phyloP scores from a whole-genome alignment of 2,888 invertebrate species.

The Tetrapedia diversipes region DNA sequence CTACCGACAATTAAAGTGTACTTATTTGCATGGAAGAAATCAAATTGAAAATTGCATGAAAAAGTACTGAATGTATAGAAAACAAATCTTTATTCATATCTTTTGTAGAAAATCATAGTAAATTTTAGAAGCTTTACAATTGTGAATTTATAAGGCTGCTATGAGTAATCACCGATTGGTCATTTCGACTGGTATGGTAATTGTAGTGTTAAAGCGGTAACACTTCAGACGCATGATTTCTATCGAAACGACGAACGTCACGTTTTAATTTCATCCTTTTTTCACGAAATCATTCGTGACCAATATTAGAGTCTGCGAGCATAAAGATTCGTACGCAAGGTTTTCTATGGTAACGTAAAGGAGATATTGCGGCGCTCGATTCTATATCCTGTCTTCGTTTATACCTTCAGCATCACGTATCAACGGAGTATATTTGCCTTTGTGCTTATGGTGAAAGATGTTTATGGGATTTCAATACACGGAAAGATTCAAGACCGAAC shows the following conservation, averaged over 20 bases:
- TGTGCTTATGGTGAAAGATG: background rate
- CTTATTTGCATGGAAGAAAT: no score
- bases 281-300: conserved; percentile 14
- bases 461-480: background rate
- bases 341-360: conserved; percentile 33
- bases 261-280: conserved; percentile 16
- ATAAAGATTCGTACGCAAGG: conserved; percentile 28
- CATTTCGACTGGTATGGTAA: no score
- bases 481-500: conserved; percentile 2
- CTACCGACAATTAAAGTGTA: no score
- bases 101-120: no score
- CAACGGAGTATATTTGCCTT: conserved; percentile 48
- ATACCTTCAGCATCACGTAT: conserved; percentile 45
- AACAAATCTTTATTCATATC: no score
- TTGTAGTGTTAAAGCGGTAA: no score
- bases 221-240: background rate
- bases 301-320: conserved; percentile 46
- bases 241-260: background rate
- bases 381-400: conserved; percentile 40
- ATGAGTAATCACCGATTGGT: no score
- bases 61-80: no score
- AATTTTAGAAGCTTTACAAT: no score
- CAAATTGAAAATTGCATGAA: no score
- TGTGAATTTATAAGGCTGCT: no score
- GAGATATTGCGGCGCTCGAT: conserved; percentile 47